Conservation (phyloP, 2,113 vertebrate genomes). For the Lasiurus cinereus region DNA sequence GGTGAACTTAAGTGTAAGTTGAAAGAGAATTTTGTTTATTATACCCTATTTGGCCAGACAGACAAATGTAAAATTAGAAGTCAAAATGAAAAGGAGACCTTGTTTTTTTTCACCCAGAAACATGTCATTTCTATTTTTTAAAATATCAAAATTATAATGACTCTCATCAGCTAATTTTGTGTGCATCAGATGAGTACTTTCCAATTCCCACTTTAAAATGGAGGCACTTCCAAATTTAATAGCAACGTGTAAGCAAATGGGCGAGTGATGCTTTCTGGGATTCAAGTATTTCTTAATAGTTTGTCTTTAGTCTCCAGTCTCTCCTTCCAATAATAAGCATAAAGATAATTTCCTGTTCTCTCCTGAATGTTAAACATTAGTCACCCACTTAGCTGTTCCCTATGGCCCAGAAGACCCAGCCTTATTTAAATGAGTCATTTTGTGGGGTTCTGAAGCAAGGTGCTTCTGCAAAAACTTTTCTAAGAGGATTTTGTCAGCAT, state of each 20-base stretch:
- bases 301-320: conserved; percentile 33
- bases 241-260: background rate
- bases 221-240: conserved; percentile 45
- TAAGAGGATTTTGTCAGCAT: conserved; percentile 77
- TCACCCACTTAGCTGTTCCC: conserved; percentile 72
- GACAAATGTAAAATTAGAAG: conserved; percentile 8
- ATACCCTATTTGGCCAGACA: background rate
- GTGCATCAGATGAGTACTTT: background rate
- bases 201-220: background rate
- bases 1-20: background rate
- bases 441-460: conserved; percentile 69
- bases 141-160: conserved; percentile 37
- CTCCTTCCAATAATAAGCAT: conserved; percentile 58
- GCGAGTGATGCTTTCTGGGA: conserved; percentile 24
- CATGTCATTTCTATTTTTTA: background rate
- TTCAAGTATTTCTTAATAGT: conserved; percentile 39
- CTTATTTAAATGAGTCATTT: conserved; percentile 79
- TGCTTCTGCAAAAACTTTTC: conserved; percentile 63
- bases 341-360: conserved; percentile 69
- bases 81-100: conserved; percentile 18
- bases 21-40: conserved; percentile 8
- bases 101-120: conserved; percentile 13
- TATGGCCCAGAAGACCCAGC: conserved; percentile 26
- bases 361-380: conserved; percentile 63
- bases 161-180: background rate